These are phyloP conservation scores for Melieria picta DNA, from an alignment of 2,888 invertebrate species.

Conservation along the genomic window DNA sequence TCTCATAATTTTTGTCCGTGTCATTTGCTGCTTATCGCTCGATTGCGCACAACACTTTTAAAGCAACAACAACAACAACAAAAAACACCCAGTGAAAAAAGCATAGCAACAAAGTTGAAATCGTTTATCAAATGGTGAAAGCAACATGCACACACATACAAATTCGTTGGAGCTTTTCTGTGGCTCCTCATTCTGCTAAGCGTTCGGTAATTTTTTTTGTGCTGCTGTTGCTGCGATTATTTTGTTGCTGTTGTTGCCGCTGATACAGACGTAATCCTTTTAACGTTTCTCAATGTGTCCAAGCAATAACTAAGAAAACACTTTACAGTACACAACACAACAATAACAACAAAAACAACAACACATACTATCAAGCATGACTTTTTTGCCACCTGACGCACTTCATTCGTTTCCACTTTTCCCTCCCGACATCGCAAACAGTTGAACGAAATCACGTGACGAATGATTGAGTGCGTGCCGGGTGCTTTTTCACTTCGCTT, in stretches of 20 bases:
- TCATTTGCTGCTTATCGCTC: no score
- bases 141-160: background rate
- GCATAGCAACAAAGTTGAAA: background rate
- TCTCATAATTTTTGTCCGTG: no score
- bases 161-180: no score
- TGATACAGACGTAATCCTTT: slow-evolving; percentile 54
- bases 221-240: background rate
- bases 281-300: slow-evolving; percentile 43
- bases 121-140: background rate
- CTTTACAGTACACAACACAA: slow-evolving; percentile 36
- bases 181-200: background rate
- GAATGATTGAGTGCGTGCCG: slow-evolving; percentile 57
- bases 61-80: no score
- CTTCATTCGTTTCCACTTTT: background rate
- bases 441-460: slow-evolving; percentile 44
- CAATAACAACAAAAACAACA: slow-evolving; percentile 33
- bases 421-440: background rate
- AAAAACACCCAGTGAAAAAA: no score
- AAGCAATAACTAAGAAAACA: slow-evolving; percentile 37
- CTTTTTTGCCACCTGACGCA: background rate
- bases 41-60: no score
- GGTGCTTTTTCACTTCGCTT: slow-evolving; percentile 54
- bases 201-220: background rate
- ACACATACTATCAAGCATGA: background rate
- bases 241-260: slow-evolving; percentile 12